phyloP scores from a whole-genome alignment of 2,113 vertebrate species.

The Ciconia stormi region DNA sequence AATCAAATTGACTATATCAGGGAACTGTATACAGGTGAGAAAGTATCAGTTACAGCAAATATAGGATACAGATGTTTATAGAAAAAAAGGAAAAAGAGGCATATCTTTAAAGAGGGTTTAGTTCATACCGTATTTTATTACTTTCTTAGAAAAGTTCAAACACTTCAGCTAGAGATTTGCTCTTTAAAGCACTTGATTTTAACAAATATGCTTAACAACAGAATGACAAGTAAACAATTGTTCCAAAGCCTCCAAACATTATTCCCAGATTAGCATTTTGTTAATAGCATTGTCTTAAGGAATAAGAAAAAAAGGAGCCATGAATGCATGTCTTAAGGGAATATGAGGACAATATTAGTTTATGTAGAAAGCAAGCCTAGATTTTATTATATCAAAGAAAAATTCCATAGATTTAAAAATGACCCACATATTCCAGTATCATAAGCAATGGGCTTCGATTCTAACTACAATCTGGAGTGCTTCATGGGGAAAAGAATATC shows the following conservation, averaged over 20 bases:
- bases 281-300: neutral
- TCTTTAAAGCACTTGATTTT: neutral
- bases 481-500: neutral
- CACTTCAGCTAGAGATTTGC: neutral
- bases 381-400: neutral
- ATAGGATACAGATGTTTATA: conserved; percentile 22
- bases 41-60: conserved; percentile 49
- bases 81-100: neutral
- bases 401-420: neutral
- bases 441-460: neutral
- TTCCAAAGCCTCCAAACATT: neutral
- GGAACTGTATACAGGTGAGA: neutral
- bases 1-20: conserved; percentile 40
- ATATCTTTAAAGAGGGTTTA: neutral
- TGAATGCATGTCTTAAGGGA: neutral
- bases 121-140: neutral
- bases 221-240: neutral
- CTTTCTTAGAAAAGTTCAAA: neutral
- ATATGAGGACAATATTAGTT: neutral
- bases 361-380: neutral
- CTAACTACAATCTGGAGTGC: neutral
- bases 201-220: neutral
- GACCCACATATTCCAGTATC: neutral
- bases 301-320: neutral
- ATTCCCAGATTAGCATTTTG: neutral